Evolutionary conservation across 1,140 invertebrate species (phyloP), one percentile per base, ranked within the genome.

Genomic region (Heliconius hewitsoni): DNA sequence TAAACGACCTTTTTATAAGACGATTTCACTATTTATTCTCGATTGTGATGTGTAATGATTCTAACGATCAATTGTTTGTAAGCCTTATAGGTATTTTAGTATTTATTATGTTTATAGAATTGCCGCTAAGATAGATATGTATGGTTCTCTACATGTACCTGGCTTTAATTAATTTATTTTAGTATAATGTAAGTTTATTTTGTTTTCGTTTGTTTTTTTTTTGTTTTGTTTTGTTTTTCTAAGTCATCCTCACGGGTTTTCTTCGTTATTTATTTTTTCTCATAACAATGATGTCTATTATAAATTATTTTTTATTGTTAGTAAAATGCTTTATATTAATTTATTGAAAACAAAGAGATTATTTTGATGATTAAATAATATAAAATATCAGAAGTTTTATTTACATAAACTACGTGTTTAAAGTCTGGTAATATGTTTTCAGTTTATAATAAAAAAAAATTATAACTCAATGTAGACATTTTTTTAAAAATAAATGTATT

Each of bases 101-200:
- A 85, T 90, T 75, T 88, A 83, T 77, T 86, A 55, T 76, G 74
- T 76, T 74, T 74, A 75, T 84, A 73, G 23, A 66, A 66, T 66
- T 66, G 60, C 60, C 23, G 46, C 72, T 81, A 82, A 78, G 73
- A 74, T 82, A 82, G 81, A 72, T 85, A 74, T 88, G 82, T 87
- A 79, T 82, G 78, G 81, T 83, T 81, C 82, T 74, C 71, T 57
- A 78, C 79, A 81, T 71, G 87, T 92, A 89, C 88, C 86, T 92
- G 92, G 91, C 91, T 92, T 92, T 93, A 92, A 93, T 93, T 89
- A 82, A 76, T 81, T 71, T 84, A 80, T 85, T 81, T 92, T 90
- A 90, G 85, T 87, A 79, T 60, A 84, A 81, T 88, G 76, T 89
- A 87, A 89, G 87, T 84, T 83, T 85, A 72, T 74, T 76, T 74